A percentile compares a stretch with the other conserved stretches of the same genome.
Conservation (phyloP, 2,797 vertebrate species). For the Dipus sagitta region DNA sequence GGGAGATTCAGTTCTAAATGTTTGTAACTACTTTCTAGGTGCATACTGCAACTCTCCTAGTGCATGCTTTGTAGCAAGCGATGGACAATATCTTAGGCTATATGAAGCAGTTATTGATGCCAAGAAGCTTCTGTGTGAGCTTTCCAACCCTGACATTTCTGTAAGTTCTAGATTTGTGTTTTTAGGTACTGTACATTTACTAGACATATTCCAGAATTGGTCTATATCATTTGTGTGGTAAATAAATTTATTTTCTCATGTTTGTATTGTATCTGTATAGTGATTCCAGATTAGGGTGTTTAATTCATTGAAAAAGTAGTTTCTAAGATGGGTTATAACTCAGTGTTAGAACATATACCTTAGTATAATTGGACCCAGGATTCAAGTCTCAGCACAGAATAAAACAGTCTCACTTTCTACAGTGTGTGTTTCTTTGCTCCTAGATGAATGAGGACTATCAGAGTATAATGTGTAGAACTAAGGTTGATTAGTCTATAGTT, state of each 20-base stretch:
- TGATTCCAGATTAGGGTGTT: not conserved
- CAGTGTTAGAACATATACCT: not conserved
- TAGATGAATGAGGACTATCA: not conserved
- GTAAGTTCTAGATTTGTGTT: conserved; percentile 90
- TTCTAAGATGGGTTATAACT: not conserved
- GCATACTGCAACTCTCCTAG: conserved; percentile 98
- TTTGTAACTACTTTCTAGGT: conserved; percentile 89
- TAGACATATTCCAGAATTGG: conserved; percentile 48
- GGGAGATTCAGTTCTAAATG: conserved; percentile 58
- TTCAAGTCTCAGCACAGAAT: not conserved
- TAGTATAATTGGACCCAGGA: not conserved
- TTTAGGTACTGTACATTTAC: conserved; percentile 50
- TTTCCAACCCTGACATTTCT: conserved; percentile 97
- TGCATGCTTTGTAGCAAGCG: conserved; percentile 98
- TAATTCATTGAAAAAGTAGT: conserved; percentile 35
- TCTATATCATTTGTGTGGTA: conserved; percentile 39
- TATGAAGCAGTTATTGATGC: conserved; percentile 99
- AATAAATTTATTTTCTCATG: conserved; percentile 34
- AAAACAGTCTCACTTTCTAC: not conserved
- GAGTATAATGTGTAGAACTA: not conserved
- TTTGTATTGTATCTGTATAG: not conserved
- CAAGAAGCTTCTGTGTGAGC: conserved; percentile 96
- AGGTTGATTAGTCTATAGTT: not conserved
- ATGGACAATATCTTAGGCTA: conserved; percentile 96
- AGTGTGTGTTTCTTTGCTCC: not conserved